Evolutionary conservation across 2,888 invertebrate genomes (phyloP).

Genomic region (Zhuqinia jingwanae): DNA sequence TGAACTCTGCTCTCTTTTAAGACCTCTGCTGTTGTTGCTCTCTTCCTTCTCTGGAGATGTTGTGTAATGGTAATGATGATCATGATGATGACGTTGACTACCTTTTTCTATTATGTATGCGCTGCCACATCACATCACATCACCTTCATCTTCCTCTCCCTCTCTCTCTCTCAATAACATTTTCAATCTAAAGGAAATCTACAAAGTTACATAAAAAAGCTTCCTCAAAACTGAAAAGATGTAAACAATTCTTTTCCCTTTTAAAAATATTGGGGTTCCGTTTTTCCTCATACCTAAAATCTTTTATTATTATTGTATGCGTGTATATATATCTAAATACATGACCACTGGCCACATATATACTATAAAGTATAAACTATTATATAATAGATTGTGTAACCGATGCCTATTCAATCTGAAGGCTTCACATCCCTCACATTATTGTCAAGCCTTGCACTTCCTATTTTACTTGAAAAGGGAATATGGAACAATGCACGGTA

Average conservation of each 20-base stretch:
- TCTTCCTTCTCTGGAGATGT: background rate
- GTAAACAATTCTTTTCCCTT: slow-evolving; percentile 34
- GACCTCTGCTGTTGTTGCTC: too few species aligned
- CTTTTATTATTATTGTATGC: background rate
- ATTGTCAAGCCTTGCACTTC: slow-evolving; percentile 22
- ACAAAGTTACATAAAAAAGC: background rate
- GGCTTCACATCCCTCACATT: slow-evolving; percentile 12
- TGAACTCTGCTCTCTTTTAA: slow-evolving; percentile 5
- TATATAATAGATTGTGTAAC: background rate
- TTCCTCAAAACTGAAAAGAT: slow-evolving; percentile 37
- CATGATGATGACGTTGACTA: background rate
- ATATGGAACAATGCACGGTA: background rate
- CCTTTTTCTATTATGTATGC: background rate
- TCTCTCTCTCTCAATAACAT: background rate
- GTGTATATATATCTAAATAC: background rate
- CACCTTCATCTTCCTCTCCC: slow-evolving; percentile 8
- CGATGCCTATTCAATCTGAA: background rate
- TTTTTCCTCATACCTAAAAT: slow-evolving; percentile 2
- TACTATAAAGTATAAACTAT: background rate
- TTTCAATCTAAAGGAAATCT: background rate
- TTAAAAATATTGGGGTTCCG: background rate
- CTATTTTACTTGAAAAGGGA: slow-evolving; percentile 1
- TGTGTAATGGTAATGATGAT: slow-evolving; percentile 5
- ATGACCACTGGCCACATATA: background rate
- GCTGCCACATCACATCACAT: background rate